These are phyloP conservation scores for Larimichthys polyactis DNA, from an alignment of 2,113 vertebrate species.

Conservation along the genomic window DNA sequence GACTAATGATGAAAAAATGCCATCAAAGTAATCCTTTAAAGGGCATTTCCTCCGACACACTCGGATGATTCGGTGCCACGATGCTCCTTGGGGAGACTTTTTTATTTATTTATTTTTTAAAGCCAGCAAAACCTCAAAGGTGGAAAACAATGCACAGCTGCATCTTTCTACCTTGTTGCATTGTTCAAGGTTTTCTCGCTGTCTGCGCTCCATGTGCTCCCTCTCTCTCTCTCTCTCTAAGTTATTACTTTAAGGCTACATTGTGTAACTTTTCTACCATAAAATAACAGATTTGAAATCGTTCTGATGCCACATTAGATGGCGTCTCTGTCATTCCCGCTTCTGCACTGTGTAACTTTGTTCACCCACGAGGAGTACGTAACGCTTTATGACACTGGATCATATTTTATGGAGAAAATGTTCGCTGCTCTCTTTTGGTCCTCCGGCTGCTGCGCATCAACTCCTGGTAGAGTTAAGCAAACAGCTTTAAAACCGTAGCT, in stretches of 20 bases:
- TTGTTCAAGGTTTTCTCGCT: neutral
- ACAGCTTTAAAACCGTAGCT: too few species aligned
- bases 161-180: neutral
- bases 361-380: too few species aligned
- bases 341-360: too few species aligned
- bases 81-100: slow-evolving; percentile 37
- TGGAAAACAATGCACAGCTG: slow-evolving; percentile 23
- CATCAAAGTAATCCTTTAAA: slow-evolving; percentile 71
- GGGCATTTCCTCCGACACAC: slow-evolving; percentile 50
- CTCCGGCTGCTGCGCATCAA: too few species aligned
- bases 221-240: neutral
- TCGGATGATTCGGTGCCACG: slow-evolving; percentile 1
- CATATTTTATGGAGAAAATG: too few species aligned
- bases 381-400: too few species aligned
- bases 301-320: too few species aligned
- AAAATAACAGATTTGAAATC: too few species aligned
- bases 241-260: neutral
- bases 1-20: slow-evolving; percentile 69
- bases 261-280: too few species aligned
- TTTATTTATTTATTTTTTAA: neutral
- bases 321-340: too few species aligned
- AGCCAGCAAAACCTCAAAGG: slow-evolving; percentile 31
- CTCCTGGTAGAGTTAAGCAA: too few species aligned
- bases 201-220: neutral
- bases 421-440: too few species aligned